These are phyloP conservation scores for Tolmerus cingulatus DNA, from an alignment of 2,888 invertebrate genomes.

Conservation along the genomic window DNA sequence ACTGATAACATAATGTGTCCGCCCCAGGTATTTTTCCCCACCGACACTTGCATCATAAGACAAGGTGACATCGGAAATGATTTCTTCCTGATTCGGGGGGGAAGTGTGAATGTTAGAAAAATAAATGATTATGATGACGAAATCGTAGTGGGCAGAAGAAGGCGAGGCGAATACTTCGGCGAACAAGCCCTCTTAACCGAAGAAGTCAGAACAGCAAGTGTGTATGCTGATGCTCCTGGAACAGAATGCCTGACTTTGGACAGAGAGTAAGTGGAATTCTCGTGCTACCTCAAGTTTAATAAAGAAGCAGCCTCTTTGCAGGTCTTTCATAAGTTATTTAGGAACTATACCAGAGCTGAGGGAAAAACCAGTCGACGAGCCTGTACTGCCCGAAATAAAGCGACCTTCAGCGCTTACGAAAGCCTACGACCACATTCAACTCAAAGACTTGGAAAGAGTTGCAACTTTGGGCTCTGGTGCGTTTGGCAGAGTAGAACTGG, in stretches of 20 bases:
- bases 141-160: slow-evolving; percentile 73
- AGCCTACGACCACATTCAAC: slow-evolving; percentile 74
- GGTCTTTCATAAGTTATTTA: slow-evolving; percentile 82
- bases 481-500: slow-evolving; percentile 87
- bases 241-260: slow-evolving; percentile 89
- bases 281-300: slow-evolving; percentile 53
- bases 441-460: slow-evolving; percentile 81
- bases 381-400: slow-evolving; percentile 50
- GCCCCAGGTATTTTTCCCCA: slow-evolving; percentile 78
- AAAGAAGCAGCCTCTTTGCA: slow-evolving; percentile 51
- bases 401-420: slow-evolving; percentile 56
- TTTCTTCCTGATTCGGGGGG: slow-evolving; percentile 89
- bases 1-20: not conserved
- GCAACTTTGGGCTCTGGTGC: slow-evolving; percentile 93
- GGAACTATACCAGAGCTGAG: slow-evolving; percentile 70
- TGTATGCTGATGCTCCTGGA: slow-evolving; percentile 84
- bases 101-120: slow-evolving; percentile 78
- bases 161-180: slow-evolving; percentile 86
- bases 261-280: slow-evolving; percentile 69
- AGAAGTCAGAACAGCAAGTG: slow-evolving; percentile 87
- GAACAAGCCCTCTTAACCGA: slow-evolving; percentile 87
- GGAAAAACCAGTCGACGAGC: slow-evolving; percentile 54
- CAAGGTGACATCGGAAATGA: slow-evolving; percentile 90
- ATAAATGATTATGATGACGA: slow-evolving; percentile 69
- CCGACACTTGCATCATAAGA: slow-evolving; percentile 79